Conservation (phyloP, 2,888 invertebrate species). For the Thera obeliscata region DNA sequence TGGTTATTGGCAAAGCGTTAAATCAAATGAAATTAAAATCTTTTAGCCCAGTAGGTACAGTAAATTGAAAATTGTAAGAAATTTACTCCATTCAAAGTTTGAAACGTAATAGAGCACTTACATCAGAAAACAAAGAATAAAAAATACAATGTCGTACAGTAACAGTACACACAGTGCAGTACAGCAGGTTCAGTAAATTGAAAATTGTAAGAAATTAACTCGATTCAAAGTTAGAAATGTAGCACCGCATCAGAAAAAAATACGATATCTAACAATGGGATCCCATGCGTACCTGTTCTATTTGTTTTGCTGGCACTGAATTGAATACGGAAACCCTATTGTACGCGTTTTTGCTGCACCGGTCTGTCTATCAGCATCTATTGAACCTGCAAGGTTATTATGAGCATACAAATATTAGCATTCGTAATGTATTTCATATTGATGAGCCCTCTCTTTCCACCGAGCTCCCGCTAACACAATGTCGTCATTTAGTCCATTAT, state of each 20-base stretch:
- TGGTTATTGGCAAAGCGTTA: too few relatives aligned
- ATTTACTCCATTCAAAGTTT: background rate
- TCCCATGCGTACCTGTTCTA: slow-evolving; percentile 50
- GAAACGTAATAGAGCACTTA: too few relatives aligned
- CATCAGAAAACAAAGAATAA: too few relatives aligned
- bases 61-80: too few relatives aligned
- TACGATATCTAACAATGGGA: slow-evolving; percentile 43
- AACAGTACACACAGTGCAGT: too few relatives aligned
- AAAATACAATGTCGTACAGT: too few relatives aligned
- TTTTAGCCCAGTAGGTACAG: too few relatives aligned
- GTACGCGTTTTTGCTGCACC: slow-evolving; percentile 51
- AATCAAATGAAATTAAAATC: too few relatives aligned
- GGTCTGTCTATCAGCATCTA: background rate
- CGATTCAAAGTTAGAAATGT: background rate
- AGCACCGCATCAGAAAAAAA: background rate
- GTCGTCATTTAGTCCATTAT: too few relatives aligned
- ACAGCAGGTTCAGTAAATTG: too few relatives aligned
- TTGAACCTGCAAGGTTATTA: background rate
- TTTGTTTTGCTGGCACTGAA: slow-evolving; percentile 52
- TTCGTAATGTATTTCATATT: background rate
- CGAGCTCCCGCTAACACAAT: background rate
- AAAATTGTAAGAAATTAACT: too few relatives aligned
- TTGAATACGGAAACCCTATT: slow-evolving; percentile 59
- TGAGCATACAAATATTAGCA: background rate
- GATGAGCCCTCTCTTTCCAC: background rate